Base-by-base conservation (phyloP, 2,888 invertebrate species). In the Cosmopolites sordidus region DNA sequence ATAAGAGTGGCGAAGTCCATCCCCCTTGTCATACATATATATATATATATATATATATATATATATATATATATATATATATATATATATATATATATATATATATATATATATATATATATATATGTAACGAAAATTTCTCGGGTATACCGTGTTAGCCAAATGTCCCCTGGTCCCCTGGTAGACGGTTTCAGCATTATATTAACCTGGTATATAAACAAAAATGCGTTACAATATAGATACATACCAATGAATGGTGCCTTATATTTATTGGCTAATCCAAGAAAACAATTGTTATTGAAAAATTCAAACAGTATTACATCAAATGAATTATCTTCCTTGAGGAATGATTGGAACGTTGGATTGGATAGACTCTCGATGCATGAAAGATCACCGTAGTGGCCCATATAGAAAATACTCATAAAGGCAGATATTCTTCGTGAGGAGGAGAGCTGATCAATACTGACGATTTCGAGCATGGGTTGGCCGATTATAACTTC, bases 251-350 rank as follows among this genome's bases (percentile, higher is more conserved):
- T 77, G 39, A 79, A 73, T 1, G 81, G 80, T 38, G 60, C 63
- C 12, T 65, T 57, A 45, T 86, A 76, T 61, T 82, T 79, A 63
- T 84, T 76, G 0, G 81, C 82, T 27, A 89, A 69, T 1, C 82
- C 83, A 59, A 86, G 70, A 67, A 82, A 81, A 66, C 89, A 87
- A 64, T 89, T 85, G 43, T 80, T 79, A 60, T 86, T 86, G 66
- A 89, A 89, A 50, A 80, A 80, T 71, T 89, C 64, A 3, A 82
- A 74, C 0, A 89, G 68, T 4, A 87, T 76, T 0, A 89, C 69
- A 69, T 90, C 87, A 64, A 82, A 87, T 43, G 79, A 79, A 2
- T 74, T 71, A 58, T 77, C 74, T 4, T 70, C 67, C 43, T 74
- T 72, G 2, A 77, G 51, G 18, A 78, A 69, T 11, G 33, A 33